Base-by-base conservation (phyloP, 1,140 invertebrate species). In the Contarinia nasturtii region DNA sequence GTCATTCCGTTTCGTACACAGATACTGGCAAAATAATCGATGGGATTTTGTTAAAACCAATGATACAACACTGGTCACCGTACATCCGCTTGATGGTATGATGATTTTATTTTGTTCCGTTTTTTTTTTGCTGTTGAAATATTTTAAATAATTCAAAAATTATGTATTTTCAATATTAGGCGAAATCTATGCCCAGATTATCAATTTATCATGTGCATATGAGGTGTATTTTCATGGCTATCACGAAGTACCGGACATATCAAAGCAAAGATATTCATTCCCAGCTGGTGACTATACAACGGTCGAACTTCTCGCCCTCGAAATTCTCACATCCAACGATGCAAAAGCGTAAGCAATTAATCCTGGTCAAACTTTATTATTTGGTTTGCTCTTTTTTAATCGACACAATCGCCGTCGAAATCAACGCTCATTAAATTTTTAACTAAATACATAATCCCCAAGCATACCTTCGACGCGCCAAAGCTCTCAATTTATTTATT, bases 111-210 rank as follows among this genome's bases (percentile, higher is more conserved):
- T n/a, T n/a, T n/a, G n/a, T n/a, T n/a, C n/a, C n/a, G n/a, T n/a
- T n/a, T n/a, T n/a, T n/a, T n/a, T n/a, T n/a, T n/a, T n/a, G n/a
- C n/a, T n/a, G n/a, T n/a, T n/a, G n/a, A n/a, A n/a, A n/a, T n/a
- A n/a, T n/a, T n/a, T n/a, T n/a, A n/a, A n/a, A n/a, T n/a, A n/a
- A n/a, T n/a, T n/a, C n/a, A n/a, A n/a, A n/a, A n/a, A n/a, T n/a
- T n/a, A n/a, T n/a, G 71, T 79, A 1, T 76, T 77, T 64, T 76
- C 77, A 0, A 52, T 80, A 7, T 76, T 79, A 54, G 77, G 77
- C 2, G 77, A 80, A 59, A 72, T 78, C n/a, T 79, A 79, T 55
- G 72, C 74, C 0, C 75, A 79, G 56, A 67, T 78, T 17, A 72
- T 77, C n/a, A 77, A 79, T 47, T 66, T 79, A 38, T 73, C 74